Evolutionary conservation across 2,113 vertebrate genomes (phyloP).

Genomic region (Gnathonemus longibarbis): DNA sequence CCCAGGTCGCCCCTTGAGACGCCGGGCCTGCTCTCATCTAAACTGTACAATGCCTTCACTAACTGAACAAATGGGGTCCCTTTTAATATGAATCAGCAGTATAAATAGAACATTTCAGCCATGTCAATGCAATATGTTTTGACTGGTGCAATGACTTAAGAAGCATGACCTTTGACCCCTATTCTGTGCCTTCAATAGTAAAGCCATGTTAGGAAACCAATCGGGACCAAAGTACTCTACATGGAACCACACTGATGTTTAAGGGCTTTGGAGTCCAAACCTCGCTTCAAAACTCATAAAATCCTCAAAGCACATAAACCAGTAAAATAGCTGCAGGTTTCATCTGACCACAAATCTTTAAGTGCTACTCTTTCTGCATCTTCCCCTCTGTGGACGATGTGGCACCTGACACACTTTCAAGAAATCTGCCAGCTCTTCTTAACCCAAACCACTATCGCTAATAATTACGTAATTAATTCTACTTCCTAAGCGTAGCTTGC

Average conservation of each 20-base stretch:
- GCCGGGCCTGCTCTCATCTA: not conserved
- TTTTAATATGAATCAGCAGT: not conserved
- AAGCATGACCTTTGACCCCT: not conserved
- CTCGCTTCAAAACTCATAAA: not conserved
- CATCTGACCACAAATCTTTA: not conserved
- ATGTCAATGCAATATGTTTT: not conserved
- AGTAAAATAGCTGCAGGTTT: not conserved
- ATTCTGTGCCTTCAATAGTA: not conserved
- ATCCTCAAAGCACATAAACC: not conserved
- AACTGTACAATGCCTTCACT: not conserved
- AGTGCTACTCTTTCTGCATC: not conserved
- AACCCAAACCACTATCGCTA: not conserved
- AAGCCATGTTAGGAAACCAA: not conserved
- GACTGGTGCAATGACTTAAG: not conserved
- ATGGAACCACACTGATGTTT: not conserved
- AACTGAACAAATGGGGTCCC: not conserved
- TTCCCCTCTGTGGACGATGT: not conserved
- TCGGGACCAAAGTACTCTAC: not conserved
- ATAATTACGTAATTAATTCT: not conserved
- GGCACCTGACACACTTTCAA: not conserved
- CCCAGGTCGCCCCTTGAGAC: not conserved
- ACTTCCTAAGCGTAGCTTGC: not conserved
- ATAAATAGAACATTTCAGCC: not conserved
- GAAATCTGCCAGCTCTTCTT: not conserved
- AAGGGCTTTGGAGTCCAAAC: not conserved